Conservation (phyloP, 2,797 vertebrate species). For the Ctenosaura bakeri region DNA sequence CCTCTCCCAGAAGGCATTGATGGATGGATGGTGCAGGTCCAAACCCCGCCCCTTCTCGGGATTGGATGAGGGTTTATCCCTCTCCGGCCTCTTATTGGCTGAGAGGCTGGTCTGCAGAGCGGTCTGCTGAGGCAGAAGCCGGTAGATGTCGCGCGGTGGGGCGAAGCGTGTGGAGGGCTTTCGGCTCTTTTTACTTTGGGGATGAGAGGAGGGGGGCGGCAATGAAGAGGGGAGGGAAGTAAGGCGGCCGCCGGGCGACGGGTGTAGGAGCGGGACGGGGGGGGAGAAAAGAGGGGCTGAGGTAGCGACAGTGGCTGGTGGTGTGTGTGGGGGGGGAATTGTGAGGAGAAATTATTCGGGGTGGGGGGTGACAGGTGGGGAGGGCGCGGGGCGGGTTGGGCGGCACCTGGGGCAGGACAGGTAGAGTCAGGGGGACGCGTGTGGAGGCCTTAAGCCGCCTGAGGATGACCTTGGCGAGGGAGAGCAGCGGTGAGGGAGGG, state of each 20-base stretch:
- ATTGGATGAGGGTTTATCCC: background rate
- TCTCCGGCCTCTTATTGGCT: conserved; percentile 6
- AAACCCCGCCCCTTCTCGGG: background rate
- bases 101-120: background rate
- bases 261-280: background rate
- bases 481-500: background rate
- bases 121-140: conserved; percentile 13
- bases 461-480: too few relatives aligned
- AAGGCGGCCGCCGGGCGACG: too few relatives aligned
- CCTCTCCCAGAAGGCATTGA: background rate
- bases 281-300: too few relatives aligned
- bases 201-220: background rate
- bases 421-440: too few relatives aligned
- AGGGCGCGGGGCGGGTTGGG: too few relatives aligned
- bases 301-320: too few relatives aligned
- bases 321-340: too few relatives aligned
- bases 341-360: background rate
- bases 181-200: too few relatives aligned
- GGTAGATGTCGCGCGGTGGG: background rate
- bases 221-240: background rate
- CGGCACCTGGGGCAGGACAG: too few relatives aligned
- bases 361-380: too few relatives aligned
- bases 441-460: background rate
- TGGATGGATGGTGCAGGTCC: too few relatives aligned
- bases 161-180: background rate